Evolutionary conservation across 1,140 invertebrate species (phyloP).

Genomic region (Caenorhabditis inopinata): DNA sequence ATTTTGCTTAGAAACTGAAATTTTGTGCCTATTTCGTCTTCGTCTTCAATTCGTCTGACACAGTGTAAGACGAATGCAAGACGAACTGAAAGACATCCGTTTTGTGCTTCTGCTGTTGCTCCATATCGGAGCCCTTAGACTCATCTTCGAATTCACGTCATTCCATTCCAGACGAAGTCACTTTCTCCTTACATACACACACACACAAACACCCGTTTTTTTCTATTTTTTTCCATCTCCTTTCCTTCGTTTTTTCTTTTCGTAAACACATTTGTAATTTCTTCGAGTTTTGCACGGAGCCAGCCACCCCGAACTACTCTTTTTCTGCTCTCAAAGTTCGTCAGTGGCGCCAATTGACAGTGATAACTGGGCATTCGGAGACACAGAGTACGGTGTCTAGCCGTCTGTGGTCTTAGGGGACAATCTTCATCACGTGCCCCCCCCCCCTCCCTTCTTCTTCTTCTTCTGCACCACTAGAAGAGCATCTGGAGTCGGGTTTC

Average conservation of each 20-base stretch:
- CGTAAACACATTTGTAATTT: constrained; percentile 34
- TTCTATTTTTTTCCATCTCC: background rate
- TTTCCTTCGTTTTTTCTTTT: background rate
- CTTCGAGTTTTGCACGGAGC: constrained; percentile 15
- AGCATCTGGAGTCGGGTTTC: constrained; percentile 24
- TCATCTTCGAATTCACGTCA: no score
- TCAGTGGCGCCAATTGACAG: background rate
- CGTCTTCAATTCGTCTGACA: no score
- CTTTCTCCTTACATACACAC: no score
- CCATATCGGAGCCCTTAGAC: background rate
- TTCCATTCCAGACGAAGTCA: background rate
- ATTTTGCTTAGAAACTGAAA: no score
- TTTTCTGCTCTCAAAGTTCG: constrained; percentile 10
- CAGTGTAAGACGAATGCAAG: no score
- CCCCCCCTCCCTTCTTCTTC: no score
- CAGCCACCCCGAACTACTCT: background rate
- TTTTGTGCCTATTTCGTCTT: no score
- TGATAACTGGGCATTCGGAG: background rate
- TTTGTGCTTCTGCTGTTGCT: background rate
- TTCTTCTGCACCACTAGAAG: background rate
- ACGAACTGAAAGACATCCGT: no score
- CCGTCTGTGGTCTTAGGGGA: constrained; percentile 10
- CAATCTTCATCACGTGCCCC: background rate
- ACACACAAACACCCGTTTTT: no score
- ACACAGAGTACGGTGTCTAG: constrained; percentile 22